Evolutionary conservation across 2,888 invertebrate genomes (phyloP).

Genomic region (Bombyx huttoni): DNA sequence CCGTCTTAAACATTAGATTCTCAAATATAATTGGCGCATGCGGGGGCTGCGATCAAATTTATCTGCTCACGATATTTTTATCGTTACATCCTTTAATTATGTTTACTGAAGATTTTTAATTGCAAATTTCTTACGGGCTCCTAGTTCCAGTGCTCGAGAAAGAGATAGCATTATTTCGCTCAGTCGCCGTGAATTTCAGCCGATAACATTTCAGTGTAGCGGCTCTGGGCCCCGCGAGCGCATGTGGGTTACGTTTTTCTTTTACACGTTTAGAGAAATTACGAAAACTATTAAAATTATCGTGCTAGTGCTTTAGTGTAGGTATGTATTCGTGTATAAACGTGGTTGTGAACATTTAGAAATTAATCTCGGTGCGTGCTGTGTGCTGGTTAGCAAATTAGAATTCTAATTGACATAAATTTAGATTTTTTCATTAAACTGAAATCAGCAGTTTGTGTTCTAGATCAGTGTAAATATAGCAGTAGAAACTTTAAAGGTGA

Average conservation of each 20-base stretch:
- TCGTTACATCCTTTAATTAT: conserved; percentile 13
- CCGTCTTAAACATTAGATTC: background rate
- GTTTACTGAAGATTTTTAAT: conserved; percentile 37
- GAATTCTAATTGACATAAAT: conserved; percentile 10
- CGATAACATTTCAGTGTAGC: conserved; percentile 17
- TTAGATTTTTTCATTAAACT: conserved; percentile 3
- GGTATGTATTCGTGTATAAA: conserved; percentile 6
- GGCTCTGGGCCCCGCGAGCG: conserved; percentile 13
- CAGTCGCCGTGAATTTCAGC: conserved; percentile 16
- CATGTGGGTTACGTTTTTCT: conserved; percentile 15
- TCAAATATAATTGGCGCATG: background rate
- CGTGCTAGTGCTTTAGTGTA: conserved; percentile 16
- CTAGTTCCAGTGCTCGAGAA: conserved; percentile 16
- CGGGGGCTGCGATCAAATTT: background rate
- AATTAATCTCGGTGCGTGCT: conserved; percentile 2
- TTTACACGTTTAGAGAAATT: conserved; percentile 10
- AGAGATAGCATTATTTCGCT: conserved; percentile 10
- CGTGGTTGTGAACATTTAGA: conserved; percentile 26
- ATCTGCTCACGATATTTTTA: background rate
- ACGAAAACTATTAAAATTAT: conserved; percentile 15
- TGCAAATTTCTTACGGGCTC: conserved; percentile 24
- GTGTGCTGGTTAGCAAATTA: background rate
- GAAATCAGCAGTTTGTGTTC: no score
- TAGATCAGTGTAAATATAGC: no score
- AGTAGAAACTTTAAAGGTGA: no score